phyloP scores from a whole-genome alignment of 1,140 invertebrate species.

The Ganaspis sp. region DNA sequence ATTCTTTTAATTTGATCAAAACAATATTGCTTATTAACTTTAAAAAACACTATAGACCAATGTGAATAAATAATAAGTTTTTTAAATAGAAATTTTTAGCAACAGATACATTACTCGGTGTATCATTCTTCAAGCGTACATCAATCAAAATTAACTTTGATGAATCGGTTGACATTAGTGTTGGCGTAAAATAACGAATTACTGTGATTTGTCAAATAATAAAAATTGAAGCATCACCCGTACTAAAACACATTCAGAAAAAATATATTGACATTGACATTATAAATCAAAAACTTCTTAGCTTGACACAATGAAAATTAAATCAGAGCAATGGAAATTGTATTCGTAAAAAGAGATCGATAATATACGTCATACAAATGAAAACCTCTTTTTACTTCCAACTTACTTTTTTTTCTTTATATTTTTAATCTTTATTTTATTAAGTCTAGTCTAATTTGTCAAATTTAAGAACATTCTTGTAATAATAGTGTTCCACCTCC shows the following conservation, averaged over 20 bases:
- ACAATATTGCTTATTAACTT: background rate
- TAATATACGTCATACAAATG: too few relatives aligned
- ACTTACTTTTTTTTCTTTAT: too few relatives aligned
- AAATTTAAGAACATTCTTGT: too few relatives aligned
- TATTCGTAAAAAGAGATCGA: too few relatives aligned
- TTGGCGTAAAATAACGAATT: background rate
- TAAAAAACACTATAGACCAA: too few relatives aligned
- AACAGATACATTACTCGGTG: background rate
- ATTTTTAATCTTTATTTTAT: too few relatives aligned
- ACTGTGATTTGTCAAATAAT: background rate
- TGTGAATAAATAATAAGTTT: background rate
- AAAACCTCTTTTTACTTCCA: too few relatives aligned
- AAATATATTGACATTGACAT: conserved; percentile 11
- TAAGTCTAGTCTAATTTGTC: too few relatives aligned
- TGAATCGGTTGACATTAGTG: conserved; percentile 8
- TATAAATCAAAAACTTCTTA: background rate
- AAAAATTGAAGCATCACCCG: background rate
- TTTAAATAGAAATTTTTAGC: background rate
- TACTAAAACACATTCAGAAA: background rate
- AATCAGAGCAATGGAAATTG: too few relatives aligned
- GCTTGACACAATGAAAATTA: background rate
- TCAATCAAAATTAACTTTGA: conserved; percentile 23
- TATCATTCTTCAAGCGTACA: background rate
- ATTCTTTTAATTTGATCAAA: too few relatives aligned
- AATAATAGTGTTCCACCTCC: too few relatives aligned